Percentiles rank a stretch among this genome's conserved stretches.
Conservation (phyloP, 2,797 vertebrate species). For the Botia kubotai region DNA sequence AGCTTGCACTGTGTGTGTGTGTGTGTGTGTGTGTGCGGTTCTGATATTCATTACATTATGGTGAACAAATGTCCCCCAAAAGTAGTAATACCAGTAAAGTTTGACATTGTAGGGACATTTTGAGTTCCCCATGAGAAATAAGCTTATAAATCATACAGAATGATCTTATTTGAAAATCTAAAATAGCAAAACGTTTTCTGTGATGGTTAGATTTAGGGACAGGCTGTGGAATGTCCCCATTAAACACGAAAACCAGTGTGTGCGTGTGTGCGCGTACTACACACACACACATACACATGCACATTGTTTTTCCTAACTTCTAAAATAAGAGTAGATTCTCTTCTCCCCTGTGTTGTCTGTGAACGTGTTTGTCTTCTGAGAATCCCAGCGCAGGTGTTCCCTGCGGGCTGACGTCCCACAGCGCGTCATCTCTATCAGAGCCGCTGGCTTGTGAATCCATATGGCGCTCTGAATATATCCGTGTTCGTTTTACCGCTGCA, state of each 20-base stretch:
- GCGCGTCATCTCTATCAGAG: background rate
- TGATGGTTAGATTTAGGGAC: no score
- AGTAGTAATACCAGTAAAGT: no score
- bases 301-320: slow-evolving; percentile 24
- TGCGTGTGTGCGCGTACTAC: no score
- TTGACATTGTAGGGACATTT: no score
- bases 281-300: background rate
- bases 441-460: background rate
- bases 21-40: background rate
- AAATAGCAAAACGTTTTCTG: no score
- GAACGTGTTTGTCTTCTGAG: slow-evolving; percentile 26
- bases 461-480: background rate
- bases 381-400: background rate
- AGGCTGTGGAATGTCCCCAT: no score
- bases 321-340: slow-evolving; percentile 18
- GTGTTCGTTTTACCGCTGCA: slow-evolving; percentile 1
- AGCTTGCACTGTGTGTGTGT: background rate
- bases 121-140: no score
- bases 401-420: background rate
- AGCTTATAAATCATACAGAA: no score
- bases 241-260: no score
- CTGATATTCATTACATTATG: no score
- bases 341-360: slow-evolving; percentile 3
- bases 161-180: no score
- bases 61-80: no score